A percentile compares a stretch with the other conserved stretches of the same genome.
These are phyloP conservation scores for Mermis nigrescens DNA, from an alignment of 2,888 invertebrate species.

Conservation along the genomic window DNA sequence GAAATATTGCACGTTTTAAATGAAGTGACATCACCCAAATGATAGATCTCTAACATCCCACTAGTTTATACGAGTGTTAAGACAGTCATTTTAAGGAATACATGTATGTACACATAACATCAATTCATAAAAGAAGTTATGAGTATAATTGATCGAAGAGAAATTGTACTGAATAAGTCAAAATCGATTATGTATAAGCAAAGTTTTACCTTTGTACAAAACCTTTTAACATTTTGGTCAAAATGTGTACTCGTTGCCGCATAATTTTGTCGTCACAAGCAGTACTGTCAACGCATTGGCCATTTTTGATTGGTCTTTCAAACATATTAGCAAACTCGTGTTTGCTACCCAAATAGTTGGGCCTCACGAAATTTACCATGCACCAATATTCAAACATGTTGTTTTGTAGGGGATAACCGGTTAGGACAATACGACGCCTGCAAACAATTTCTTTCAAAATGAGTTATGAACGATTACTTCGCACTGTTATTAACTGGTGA, in stretches of 20 bases:
- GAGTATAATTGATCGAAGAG: no score
- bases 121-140: no score
- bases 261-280: slow-evolving; percentile 77
- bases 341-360: slow-evolving; percentile 85
- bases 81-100: no score
- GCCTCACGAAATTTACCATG: slow-evolving; percentile 69
- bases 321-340: slow-evolving; percentile 97
- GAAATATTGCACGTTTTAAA: no score
- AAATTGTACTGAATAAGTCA: no score
- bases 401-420: slow-evolving; percentile 94
- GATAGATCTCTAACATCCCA: no score
- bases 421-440: slow-evolving; percentile 72
- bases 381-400: slow-evolving; percentile 52
- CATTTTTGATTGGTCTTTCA: slow-evolving; percentile 91
- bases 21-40: no score
- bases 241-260: slow-evolving; percentile 80
- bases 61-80: no score
- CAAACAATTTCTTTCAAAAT: slow-evolving; percentile 14
- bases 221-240: slow-evolving; percentile 77
- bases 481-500: no score
- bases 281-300: slow-evolving; percentile 90
- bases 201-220: slow-evolving; percentile 66
- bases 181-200: not conserved
- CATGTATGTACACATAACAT: no score
- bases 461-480: no score